Percentiles rank a stretch among this genome's conserved stretches.
These are phyloP conservation scores for Eptatretus burgeri DNA, from an alignment of 2,113 vertebrate species.

Conservation along the genomic window DNA sequence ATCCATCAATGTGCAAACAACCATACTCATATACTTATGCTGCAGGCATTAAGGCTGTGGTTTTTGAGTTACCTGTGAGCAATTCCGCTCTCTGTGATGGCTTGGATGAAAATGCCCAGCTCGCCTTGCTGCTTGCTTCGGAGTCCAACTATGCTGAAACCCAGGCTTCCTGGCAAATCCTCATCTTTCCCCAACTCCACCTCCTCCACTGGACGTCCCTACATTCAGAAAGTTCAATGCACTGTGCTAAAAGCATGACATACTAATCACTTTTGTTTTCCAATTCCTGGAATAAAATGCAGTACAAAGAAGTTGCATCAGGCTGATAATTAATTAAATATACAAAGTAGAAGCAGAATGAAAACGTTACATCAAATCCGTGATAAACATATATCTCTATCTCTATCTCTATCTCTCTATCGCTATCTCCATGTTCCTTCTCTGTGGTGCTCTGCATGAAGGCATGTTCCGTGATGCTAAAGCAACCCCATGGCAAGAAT, in stretches of 20 bases:
- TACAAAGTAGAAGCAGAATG: not conserved
- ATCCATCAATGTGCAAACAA: no score
- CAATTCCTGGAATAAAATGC: not conserved
- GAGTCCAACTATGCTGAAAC: conserved; percentile 68
- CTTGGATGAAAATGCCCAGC: conserved; percentile 75
- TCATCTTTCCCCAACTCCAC: conserved; percentile 37
- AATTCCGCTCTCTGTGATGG: conserved; percentile 57
- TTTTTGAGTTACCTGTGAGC: conserved; percentile 28
- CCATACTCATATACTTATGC: no score
- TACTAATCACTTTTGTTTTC: not conserved
- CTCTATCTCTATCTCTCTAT: no score
- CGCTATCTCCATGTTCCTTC: no score
- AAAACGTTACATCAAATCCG: not conserved
- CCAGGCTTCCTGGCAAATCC: conserved; percentile 30
- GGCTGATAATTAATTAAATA: not conserved
- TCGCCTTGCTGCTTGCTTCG: conserved; percentile 63
- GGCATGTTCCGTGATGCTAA: no score
- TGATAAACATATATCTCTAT: no score
- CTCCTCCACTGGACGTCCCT: conserved; percentile 46
- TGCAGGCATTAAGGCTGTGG: no score
- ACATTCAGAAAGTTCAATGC: not conserved
- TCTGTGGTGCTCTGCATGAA: no score
- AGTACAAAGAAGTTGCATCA: not conserved
- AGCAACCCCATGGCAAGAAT: no score
- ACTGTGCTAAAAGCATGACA: not conserved